Evolutionary conservation across 2,113 vertebrate genomes (phyloP).

Genomic region (Gnathonemus echidnorhynchus): DNA sequence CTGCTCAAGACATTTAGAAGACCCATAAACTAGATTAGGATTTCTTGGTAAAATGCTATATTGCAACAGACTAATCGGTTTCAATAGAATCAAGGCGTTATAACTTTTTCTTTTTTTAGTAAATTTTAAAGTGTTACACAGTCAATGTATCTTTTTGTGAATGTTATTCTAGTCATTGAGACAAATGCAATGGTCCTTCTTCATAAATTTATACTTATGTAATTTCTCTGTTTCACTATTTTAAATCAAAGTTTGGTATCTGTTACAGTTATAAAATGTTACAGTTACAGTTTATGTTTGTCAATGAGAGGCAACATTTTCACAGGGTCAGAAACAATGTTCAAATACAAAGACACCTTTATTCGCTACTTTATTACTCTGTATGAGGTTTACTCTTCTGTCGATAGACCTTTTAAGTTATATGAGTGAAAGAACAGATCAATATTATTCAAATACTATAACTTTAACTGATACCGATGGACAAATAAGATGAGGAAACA

Average conservation of each 20-base stretch:
- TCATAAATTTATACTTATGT: neutral
- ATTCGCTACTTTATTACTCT: neutral
- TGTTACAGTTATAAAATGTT: neutral
- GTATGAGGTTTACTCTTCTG: neutral
- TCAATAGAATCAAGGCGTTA: neutral
- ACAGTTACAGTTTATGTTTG: neutral
- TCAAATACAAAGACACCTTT: neutral
- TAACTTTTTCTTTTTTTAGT: neutral
- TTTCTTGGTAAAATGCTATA: neutral
- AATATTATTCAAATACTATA: neutral
- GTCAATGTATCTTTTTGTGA: neutral
- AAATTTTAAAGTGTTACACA: neutral
- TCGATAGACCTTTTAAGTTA: neutral
- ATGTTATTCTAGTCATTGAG: neutral
- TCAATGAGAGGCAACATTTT: neutral
- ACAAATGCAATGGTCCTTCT: neutral
- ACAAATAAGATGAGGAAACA: neutral
- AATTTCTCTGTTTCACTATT: neutral
- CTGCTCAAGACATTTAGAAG: neutral
- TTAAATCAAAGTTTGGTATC: neutral
- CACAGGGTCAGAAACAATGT: neutral
- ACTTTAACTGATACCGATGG: neutral
- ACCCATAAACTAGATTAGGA: neutral
- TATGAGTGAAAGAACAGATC: neutral
- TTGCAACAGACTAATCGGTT: neutral